Conservation (phyloP, 2,888 invertebrate genomes). For the Heliconius charithonia region DNA sequence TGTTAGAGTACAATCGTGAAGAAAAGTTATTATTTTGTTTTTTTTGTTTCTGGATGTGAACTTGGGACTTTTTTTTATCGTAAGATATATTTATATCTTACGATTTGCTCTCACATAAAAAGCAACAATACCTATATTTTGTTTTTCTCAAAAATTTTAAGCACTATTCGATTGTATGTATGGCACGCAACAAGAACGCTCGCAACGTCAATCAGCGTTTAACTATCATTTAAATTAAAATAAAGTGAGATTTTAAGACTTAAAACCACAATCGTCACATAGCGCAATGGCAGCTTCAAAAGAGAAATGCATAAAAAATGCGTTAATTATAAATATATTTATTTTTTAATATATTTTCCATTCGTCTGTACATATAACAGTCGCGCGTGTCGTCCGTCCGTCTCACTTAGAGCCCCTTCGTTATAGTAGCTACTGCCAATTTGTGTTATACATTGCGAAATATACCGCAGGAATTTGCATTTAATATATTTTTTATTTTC, state of each 20-base stretch:
- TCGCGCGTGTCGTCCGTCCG: constrained; percentile 54
- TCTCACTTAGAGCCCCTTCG: constrained; percentile 50
- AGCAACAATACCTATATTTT: too few relatives aligned
- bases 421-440: constrained; percentile 29
- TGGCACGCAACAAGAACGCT: too few relatives aligned
- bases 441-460: constrained; percentile 31
- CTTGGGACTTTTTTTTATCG: not conserved
- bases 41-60: not conserved
- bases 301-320: not conserved
- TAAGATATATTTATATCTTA: too few relatives aligned
- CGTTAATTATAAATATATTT: not conserved
- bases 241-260: not conserved
- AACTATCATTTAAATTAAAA: not conserved
- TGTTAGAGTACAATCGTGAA: constrained; percentile 34
- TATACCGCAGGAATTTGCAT: constrained; percentile 15
- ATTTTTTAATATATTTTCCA: not conserved
- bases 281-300: not conserved
- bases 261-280: not conserved
- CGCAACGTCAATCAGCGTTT: not conserved
- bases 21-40: not conserved
- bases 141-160: too few relatives aligned
- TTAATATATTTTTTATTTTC: not conserved
- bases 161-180: too few relatives aligned
- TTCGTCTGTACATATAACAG: constrained; percentile 39
- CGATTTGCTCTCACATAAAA: too few relatives aligned